These are phyloP conservation scores for Lepus oiostolus DNA, from an alignment of 2,797 vertebrate species.

Conservation along the genomic window DNA sequence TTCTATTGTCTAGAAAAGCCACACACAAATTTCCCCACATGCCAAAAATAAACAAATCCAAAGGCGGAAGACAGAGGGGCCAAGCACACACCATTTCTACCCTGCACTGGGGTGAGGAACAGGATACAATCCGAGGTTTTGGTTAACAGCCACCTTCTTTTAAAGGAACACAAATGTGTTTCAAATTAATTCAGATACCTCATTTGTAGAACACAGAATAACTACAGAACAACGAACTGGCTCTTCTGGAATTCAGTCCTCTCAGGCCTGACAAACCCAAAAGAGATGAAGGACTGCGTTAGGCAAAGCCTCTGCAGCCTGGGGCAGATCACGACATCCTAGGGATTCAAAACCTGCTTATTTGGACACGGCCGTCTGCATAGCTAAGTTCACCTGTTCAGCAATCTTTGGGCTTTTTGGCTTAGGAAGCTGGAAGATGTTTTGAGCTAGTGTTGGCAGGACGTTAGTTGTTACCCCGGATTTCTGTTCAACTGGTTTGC, in stretches of 20 bases:
- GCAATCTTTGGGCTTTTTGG: background rate
- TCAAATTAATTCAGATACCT: conserved; percentile 22
- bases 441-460: background rate
- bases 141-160: conserved; percentile 3
- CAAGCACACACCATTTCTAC: background rate
- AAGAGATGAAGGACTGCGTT: background rate
- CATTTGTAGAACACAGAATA: conserved; percentile 16
- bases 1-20: conserved; percentile 51
- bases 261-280: background rate
- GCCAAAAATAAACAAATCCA: background rate
- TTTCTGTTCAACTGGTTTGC: conserved; percentile 46
- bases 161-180: background rate
- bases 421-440: conserved; percentile 5
- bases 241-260: conserved; percentile 31
- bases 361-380: conserved; percentile 2
- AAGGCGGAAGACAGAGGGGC: background rate
- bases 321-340: conserved; percentile 8
- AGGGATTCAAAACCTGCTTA: conserved; percentile 44
- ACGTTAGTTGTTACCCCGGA: background rate
- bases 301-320: conserved; percentile 44
- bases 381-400: conserved; percentile 55
- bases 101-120: background rate
- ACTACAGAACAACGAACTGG: background rate
- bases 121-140: background rate
- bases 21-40: background rate